Evolutionary conservation across 2,888 invertebrate species (phyloP).

Genomic region (Trichogramma dendrolimi): DNA sequence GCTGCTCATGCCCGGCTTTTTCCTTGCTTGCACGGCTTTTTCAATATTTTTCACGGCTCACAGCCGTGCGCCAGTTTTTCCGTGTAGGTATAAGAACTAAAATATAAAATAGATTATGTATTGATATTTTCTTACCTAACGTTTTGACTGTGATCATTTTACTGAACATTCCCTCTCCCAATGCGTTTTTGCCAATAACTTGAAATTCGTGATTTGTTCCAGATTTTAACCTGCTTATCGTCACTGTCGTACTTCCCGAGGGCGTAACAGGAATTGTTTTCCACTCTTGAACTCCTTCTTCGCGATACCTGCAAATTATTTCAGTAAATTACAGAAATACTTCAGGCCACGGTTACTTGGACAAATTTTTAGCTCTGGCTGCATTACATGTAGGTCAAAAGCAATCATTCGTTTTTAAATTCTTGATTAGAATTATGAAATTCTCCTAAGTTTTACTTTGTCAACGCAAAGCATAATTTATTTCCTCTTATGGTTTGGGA

Average conservation of each 20-base stretch:
- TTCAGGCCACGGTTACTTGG: background rate
- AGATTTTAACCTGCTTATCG: slow-evolving; percentile 84
- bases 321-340: background rate
- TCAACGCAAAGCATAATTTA: too few species aligned
- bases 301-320: slow-evolving; percentile 62
- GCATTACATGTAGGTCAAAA: background rate
- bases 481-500: too few species aligned
- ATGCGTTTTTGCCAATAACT: slow-evolving; percentile 89
- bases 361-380: background rate
- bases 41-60: too few species aligned
- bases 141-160: slow-evolving; percentile 86
- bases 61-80: too few species aligned
- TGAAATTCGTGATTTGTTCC: slow-evolving; percentile 94
- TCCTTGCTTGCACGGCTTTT: too few species aligned
- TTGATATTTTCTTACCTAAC: slow-evolving; percentile 63
- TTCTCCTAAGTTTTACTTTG: background rate
- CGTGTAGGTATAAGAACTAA: too few species aligned
- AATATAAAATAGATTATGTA: slow-evolving; percentile 14
- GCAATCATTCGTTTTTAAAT: too few species aligned
- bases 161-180: slow-evolving; percentile 95
- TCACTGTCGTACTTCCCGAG: slow-evolving; percentile 76
- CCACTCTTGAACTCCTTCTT: slow-evolving; percentile 85
- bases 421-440: background rate
- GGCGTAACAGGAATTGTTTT: slow-evolving; percentile 90
- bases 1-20: too few species aligned